Conservation (phyloP, 2,888 invertebrate species). For the Lumbricus terrestris region DNA sequence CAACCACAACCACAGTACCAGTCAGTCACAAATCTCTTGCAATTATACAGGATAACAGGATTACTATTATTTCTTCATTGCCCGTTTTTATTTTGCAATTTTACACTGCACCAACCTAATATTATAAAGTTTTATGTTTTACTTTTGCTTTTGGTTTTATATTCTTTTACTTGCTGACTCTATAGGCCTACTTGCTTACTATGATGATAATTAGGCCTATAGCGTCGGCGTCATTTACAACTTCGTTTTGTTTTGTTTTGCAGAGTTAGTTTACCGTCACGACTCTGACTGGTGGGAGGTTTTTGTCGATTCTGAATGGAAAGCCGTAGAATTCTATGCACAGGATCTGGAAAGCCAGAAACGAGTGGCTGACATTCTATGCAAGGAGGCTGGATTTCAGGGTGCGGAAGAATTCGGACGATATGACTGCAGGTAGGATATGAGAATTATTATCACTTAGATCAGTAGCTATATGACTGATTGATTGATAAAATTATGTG, state of each 20-base stretch:
- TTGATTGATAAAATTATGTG: too few species aligned
- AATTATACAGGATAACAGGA: too few species aligned
- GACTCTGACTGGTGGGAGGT: slow-evolving; percentile 22
- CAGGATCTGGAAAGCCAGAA: background rate
- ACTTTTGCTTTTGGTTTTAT: background rate
- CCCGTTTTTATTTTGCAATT: background rate
- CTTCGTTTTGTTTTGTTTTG: background rate
- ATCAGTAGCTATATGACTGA: too few species aligned
- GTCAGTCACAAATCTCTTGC: too few species aligned
- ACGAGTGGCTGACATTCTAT: slow-evolving; percentile 13
- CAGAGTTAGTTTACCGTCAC: background rate
- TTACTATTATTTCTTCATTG: background rate
- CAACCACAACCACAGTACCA: too few species aligned
- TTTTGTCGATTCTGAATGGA: background rate
- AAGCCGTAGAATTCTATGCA: background rate
- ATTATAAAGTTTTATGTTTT: background rate
- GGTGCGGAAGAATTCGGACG: background rate
- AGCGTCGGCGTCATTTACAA: background rate
- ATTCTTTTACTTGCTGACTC: background rate
- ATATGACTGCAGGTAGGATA: slow-evolving; percentile 3
- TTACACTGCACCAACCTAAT: background rate
- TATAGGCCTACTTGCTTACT: background rate
- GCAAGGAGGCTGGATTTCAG: slow-evolving; percentile 22
- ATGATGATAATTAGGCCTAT: background rate
- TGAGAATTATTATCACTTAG: too few species aligned